Conservation (phyloP, 2,888 invertebrate genomes). For the Venusia cambrica region DNA sequence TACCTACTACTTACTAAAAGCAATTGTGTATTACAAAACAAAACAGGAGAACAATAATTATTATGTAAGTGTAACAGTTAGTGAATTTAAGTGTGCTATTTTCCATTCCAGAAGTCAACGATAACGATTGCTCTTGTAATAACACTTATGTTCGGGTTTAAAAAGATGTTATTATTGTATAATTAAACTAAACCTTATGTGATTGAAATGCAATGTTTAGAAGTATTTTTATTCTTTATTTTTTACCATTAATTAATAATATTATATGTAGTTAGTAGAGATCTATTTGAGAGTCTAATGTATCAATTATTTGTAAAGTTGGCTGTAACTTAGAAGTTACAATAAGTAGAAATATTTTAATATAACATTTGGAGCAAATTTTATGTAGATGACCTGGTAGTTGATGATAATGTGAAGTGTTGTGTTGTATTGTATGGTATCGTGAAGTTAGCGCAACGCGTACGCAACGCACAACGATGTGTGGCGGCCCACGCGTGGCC, state of each 20-base stretch:
- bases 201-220: constrained; percentile 82
- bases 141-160: constrained; percentile 76
- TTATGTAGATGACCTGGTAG: constrained; percentile 80
- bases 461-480: constrained; percentile 77
- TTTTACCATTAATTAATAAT: constrained; percentile 79
- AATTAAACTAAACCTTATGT: constrained; percentile 80
- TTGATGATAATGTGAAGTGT: constrained; percentile 79
- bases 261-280: constrained; percentile 70
- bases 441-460: constrained; percentile 76
- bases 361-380: constrained; percentile 81
- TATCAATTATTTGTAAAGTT: constrained; percentile 82
- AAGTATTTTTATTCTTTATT: constrained; percentile 81
- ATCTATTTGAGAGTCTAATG: constrained; percentile 82
- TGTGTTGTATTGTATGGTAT: constrained; percentile 57
- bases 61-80: constrained; percentile 80
- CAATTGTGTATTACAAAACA: constrained; percentile 78
- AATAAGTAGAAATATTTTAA: constrained; percentile 80
- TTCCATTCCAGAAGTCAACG: constrained; percentile 81
- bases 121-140: constrained; percentile 77
- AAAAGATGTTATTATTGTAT: constrained; percentile 79
- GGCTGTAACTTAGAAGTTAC: constrained; percentile 81
- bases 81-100: constrained; percentile 81
- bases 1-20: too few relatives aligned
- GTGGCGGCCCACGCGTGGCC: constrained; percentile 35
- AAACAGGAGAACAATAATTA: constrained; percentile 81